Conservation (phyloP, 2,113 vertebrate genomes). For the Loxodonta africana region DNA sequence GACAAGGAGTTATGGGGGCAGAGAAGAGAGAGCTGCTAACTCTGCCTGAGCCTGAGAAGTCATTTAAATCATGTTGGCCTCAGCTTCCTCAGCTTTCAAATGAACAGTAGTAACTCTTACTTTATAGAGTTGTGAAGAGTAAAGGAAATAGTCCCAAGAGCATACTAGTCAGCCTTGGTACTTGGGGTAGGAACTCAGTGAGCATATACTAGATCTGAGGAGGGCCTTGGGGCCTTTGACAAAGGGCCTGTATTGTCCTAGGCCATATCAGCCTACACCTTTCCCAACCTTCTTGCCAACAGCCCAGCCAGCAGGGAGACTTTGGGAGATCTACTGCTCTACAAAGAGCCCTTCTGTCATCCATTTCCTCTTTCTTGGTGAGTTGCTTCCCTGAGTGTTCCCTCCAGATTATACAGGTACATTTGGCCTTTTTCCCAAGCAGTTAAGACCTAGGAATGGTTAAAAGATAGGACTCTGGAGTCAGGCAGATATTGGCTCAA, state of each 20-base stretch:
- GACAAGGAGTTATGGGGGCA: neutral
- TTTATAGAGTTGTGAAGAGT: neutral
- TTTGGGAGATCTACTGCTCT: neutral
- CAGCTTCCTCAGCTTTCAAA: neutral
- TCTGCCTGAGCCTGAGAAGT: neutral
- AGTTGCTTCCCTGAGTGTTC: accelerated
- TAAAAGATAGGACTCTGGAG: neutral
- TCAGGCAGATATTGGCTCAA: neutral
- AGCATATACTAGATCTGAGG: neutral
- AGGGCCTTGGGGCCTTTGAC: neutral
- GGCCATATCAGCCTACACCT: accelerated
- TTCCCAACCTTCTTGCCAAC: neutral
- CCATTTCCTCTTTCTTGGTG: neutral
- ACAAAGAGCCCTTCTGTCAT: neutral
- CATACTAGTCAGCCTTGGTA: accelerated
- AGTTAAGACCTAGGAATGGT: neutral
- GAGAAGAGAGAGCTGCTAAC: neutral
- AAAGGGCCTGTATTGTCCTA: neutral
- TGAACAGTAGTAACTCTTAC: accelerated
- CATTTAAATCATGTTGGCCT: too few relatives aligned
- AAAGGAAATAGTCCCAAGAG: too few relatives aligned
- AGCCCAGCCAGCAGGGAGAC: neutral
- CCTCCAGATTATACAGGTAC: neutral
- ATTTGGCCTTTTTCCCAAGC: neutral
- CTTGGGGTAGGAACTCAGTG: neutral